A percentile compares a stretch with the other conserved stretches of the same genome.
Conservation (phyloP, 2,888 invertebrate species). For the Pseudococcus viburni region DNA sequence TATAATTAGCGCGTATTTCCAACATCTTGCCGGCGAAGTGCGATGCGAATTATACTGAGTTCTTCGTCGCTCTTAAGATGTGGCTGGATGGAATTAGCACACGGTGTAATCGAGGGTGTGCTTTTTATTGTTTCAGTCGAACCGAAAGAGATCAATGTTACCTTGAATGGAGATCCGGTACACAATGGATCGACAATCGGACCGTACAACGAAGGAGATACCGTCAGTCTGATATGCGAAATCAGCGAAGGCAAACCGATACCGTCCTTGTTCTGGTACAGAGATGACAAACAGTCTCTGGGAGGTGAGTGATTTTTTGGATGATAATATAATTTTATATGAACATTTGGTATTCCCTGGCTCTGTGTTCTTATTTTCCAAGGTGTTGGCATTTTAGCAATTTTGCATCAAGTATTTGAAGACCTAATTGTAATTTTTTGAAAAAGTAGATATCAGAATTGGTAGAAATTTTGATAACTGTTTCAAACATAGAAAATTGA, state of each 20-base stretch:
- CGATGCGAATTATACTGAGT: neutral
- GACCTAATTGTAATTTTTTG: too few relatives aligned
- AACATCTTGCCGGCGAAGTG: neutral
- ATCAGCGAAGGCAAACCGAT: conserved; percentile 88
- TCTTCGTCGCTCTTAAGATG: neutral
- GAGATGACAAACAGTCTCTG: conserved; percentile 70
- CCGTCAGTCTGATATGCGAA: conserved; percentile 80
- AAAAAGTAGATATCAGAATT: too few relatives aligned
- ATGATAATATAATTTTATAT: neutral
- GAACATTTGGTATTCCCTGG: too few relatives aligned
- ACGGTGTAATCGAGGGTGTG: neutral
- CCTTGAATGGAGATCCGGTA: conserved; percentile 75
- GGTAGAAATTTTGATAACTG: too few relatives aligned
- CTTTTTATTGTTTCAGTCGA: conserved; percentile 77
- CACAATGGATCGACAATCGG: conserved; percentile 79
- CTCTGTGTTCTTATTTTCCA: neutral
- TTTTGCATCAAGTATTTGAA: too few relatives aligned
- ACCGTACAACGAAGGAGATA: conserved; percentile 80
- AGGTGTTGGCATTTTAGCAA: too few relatives aligned
- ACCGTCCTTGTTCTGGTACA: conserved; percentile 88
- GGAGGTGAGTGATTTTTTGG: neutral
- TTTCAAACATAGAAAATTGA: too few relatives aligned
- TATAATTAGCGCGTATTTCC: conserved; percentile 9
- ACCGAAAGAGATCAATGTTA: conserved; percentile 83
- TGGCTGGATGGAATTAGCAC: neutral